Percentiles rank a stretch among this genome's conserved stretches.
Conservation (phyloP, 2,888 invertebrate genomes). For the Machimus atricapillus region DNA sequence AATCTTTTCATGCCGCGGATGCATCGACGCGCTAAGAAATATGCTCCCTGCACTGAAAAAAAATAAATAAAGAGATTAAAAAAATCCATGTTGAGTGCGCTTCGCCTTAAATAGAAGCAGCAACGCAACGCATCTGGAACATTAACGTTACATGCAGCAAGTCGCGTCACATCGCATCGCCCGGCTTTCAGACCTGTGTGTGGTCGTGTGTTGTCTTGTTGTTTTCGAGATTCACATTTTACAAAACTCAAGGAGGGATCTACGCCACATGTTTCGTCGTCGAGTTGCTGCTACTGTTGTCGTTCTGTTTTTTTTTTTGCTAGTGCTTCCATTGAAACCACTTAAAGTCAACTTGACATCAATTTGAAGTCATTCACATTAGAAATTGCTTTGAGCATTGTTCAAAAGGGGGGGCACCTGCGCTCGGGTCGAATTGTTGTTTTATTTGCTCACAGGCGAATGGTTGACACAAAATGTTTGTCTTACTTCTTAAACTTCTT, state of each 20-base stretch:
- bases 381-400: conserved; percentile 30
- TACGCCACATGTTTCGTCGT: not conserved
- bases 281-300: not conserved
- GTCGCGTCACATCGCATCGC: not conserved
- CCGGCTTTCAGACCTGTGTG: not conserved
- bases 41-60: not conserved
- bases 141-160: not conserved
- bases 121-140: not conserved
- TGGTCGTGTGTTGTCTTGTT: not conserved
- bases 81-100: not conserved
- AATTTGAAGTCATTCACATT: conserved; percentile 42
- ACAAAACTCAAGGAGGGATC: conserved; percentile 30
- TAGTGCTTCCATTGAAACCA: conserved; percentile 35
- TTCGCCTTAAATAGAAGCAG: not conserved
- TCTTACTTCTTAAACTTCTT: not conserved
- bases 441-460: conserved; percentile 16
- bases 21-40: not conserved
- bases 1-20: not conserved
- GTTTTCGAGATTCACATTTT: conserved; percentile 20
- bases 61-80: not conserved
- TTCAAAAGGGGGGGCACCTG: not conserved
- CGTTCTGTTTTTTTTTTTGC: not conserved
- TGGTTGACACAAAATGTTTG: conserved; percentile 17
- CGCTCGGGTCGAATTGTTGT: not conserved
- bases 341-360: conserved; percentile 43